phyloP scores from a whole-genome alignment of 2,888 invertebrate species.

The Malacosoma neustria region DNA sequence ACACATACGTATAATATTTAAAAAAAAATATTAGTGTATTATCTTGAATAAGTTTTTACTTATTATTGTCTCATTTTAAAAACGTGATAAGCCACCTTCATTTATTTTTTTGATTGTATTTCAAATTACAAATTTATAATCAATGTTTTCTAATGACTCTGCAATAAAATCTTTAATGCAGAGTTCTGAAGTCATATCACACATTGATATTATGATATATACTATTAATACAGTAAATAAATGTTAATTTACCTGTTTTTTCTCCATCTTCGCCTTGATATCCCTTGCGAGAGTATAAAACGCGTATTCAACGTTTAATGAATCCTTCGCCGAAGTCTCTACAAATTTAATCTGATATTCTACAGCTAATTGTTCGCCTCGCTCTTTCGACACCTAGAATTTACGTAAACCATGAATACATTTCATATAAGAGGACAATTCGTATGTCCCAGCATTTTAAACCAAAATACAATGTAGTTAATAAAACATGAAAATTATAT shows the following conservation, averaged over 20 bases:
- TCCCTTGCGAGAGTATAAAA: slow-evolving; percentile 98
- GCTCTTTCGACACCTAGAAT: slow-evolving; percentile 89
- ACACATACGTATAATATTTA: too few species aligned
- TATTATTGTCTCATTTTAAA: too few species aligned
- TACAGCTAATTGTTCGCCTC: slow-evolving; percentile 96
- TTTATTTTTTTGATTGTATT: too few species aligned
- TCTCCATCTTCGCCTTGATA: slow-evolving; percentile 98
- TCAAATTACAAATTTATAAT: background rate
- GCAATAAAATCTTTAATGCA: too few species aligned
- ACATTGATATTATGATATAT: too few species aligned
- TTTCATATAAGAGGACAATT: background rate
- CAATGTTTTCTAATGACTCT: too few species aligned
- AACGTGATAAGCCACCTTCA: too few species aligned
- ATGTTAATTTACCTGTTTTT: slow-evolving; percentile 86
- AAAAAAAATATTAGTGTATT: too few species aligned
- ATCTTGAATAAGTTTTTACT: too few species aligned
- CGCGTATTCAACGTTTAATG: slow-evolving; percentile 97
- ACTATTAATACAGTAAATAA: background rate
- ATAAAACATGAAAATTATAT: background rate
- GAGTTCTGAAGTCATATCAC: too few species aligned
- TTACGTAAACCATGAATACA: background rate
- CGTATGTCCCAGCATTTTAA: background rate
- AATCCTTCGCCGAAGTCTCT: slow-evolving; percentile 99
- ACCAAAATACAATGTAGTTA: background rate
- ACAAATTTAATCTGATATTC: slow-evolving; percentile 99